A percentile compares a stretch with the other conserved stretches of the same genome.
Evolutionary conservation across 2,113 vertebrate genomes (phyloP).

Genomic region (Panthera uncia): DNA sequence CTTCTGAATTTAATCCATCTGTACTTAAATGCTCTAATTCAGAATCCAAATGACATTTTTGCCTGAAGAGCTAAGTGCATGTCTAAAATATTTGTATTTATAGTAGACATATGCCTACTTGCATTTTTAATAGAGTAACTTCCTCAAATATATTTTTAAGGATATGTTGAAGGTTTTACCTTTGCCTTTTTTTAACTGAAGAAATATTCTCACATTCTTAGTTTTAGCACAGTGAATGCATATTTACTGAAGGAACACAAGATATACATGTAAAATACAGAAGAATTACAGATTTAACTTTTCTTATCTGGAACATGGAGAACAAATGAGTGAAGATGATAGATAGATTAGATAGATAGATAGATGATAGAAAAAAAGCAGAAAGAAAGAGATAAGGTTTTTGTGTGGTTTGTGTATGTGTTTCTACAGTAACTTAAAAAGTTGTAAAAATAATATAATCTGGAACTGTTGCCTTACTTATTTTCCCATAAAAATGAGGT

Average conservation of each 20-base stretch:
- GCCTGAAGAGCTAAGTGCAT: not conserved
- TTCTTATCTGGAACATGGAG: not conserved
- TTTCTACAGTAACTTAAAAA: not conserved
- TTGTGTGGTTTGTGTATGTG: not conserved
- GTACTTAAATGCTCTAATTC: conserved; percentile 48
- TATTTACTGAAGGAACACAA: conserved; percentile 25
- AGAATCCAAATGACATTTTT: conserved; percentile 36
- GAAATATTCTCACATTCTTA: not conserved
- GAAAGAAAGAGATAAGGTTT: not conserved
- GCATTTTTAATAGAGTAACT: not conserved
- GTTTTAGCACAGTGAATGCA: not conserved
- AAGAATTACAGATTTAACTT: not conserved
- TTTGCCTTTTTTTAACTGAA: not conserved
- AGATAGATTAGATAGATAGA: not conserved
- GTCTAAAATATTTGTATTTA: conserved; percentile 33
- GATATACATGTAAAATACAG: not conserved
- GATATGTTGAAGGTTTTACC: not conserved
- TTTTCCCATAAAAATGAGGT: not conserved
- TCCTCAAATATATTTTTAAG: conserved; percentile 22
- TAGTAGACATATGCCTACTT: not conserved
- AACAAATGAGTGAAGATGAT: not conserved
- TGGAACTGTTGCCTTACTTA: not conserved
- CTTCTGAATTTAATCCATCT: conserved; percentile 42
- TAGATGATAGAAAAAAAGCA: not conserved
- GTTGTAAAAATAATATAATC: not conserved